These are phyloP conservation scores for Drosophila sp. DNA, from an alignment of 1,140 invertebrate species.

Conservation along the genomic window DNA sequence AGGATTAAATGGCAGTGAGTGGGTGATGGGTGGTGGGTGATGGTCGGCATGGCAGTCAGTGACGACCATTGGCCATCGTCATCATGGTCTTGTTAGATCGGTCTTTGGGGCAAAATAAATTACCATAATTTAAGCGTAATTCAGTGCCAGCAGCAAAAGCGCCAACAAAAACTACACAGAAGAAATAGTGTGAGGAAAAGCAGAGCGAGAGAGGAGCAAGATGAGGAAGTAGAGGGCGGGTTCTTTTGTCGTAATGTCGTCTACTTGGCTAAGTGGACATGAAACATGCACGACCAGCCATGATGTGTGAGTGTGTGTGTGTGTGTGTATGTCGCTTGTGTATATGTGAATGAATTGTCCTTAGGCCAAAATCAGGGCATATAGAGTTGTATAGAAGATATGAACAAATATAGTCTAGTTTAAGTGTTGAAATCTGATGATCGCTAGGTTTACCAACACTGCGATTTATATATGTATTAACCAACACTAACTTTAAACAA, in stretches of 20 bases:
- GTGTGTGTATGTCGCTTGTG: conserved; percentile 19
- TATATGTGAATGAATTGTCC: conserved; percentile 4
- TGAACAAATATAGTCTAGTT: too few species aligned
- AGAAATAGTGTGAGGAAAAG: conserved; percentile 40
- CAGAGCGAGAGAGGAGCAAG: not conserved
- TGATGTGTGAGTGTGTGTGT: conserved; percentile 37
- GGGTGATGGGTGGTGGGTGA: not conserved
- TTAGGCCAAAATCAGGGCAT: not conserved
- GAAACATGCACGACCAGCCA: conserved; percentile 74
- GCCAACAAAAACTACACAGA: conserved; percentile 40
- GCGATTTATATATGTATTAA: too few species aligned
- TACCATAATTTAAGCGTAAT: conserved; percentile 82
- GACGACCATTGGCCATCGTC: conserved; percentile 34
- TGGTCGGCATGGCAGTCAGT: not conserved
- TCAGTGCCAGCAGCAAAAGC: conserved; percentile 57
- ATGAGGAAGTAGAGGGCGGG: conserved; percentile 23
- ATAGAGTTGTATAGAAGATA: not conserved
- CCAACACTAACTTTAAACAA: too few species aligned
- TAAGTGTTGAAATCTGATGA: too few species aligned
- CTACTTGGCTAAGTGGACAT: conserved; percentile 77
- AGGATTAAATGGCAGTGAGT: not conserved
- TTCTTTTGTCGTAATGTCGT: conserved; percentile 53
- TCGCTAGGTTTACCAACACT: too few species aligned
- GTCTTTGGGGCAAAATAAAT: conserved; percentile 81
- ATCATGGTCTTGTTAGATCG: conserved; percentile 70